Base-by-base conservation (phyloP, 2,113 vertebrate genomes). In the Datnioides undecimradiatus region DNA sequence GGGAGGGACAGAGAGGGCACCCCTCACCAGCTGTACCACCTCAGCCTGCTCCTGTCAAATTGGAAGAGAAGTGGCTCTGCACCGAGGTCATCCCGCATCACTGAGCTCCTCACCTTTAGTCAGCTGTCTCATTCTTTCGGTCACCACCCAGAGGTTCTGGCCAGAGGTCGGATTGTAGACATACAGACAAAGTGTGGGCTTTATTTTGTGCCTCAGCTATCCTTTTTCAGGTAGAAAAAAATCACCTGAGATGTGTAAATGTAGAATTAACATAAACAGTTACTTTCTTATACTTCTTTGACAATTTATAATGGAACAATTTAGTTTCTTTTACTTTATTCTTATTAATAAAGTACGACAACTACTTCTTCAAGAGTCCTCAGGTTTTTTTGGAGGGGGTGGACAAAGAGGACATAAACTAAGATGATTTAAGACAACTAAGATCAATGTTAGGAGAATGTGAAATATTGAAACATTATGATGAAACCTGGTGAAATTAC, bases 401-500 rank as follows among this genome's bases (percentile, higher is more conserved):
- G 29, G 14, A 54, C 43, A 40, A 48, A 65, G 40, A 55, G 27
- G 17, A 76, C 36, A 9, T 19, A 41, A 36, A 40, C 9, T 31
- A 70, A 63, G 21, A 31, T 57, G 2, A 79, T 85, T 77, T 21
- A 68, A 60, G 17, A 76, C 40, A 58, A 48, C 51, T 62, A 64
- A 72, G 69, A 63, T 65, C 19, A 60, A 58, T 10, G 17, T 70
- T 54, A 64, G 57, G 38, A 46, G 8, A 67, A 25, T 23, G 51
- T 65, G 48, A 60, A 78, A 78, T 57, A 73, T 33, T 49, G 7
- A 43, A 75, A 81, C 31, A 54, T 41, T 66, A 75, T 88, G 82
- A 88, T 79, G 84, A 70, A 83, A 90, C 57, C 38, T 27, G 38
- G 65, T 59, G 84, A 90, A 85, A 88, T 71, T 62, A 75, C 62